phyloP scores from a whole-genome alignment of 2,113 vertebrate species.

The Eidolon helvum region DNA sequence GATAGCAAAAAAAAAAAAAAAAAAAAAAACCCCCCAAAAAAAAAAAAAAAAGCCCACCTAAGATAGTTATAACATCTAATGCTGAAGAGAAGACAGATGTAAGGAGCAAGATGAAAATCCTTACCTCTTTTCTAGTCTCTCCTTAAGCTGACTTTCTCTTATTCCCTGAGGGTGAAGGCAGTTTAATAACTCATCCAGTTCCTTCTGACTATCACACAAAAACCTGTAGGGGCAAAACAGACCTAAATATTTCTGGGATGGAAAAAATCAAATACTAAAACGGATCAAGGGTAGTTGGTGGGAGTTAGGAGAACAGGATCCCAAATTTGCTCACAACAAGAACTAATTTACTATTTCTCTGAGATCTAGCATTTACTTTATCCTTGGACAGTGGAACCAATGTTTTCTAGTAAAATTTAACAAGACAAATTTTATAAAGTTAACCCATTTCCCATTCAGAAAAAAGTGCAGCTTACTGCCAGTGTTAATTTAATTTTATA shows the following conservation, averaged over 20 bases:
- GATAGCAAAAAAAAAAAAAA: not conserved
- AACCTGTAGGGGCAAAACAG: slow-evolving; percentile 86
- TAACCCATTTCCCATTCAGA: no score
- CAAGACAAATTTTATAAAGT: not conserved
- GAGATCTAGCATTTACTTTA: not conserved
- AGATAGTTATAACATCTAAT: not conserved
- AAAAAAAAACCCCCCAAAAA: not conserved
- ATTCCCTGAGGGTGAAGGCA: slow-evolving; percentile 94
- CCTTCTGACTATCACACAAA: slow-evolving; percentile 91
- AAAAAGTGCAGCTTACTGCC: no score
- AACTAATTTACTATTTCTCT: not conserved
- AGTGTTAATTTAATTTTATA: no score
- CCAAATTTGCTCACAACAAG: not conserved
- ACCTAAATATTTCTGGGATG: not conserved
- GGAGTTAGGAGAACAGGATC: not conserved
- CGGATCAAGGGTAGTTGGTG: not conserved
- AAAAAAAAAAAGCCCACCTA: not conserved
- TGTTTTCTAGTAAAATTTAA: not conserved
- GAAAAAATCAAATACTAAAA: not conserved
- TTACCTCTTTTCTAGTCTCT: slow-evolving; percentile 91
- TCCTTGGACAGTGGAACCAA: not conserved
- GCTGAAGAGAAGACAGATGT: not conserved
- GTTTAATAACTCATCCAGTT: slow-evolving; percentile 93
- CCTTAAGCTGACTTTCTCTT: slow-evolving; percentile 94
- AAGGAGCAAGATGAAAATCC: not conserved